Evolutionary conservation across 2,888 invertebrate species (phyloP).

Genomic region (Acanthosepion pharaonis): DNA sequence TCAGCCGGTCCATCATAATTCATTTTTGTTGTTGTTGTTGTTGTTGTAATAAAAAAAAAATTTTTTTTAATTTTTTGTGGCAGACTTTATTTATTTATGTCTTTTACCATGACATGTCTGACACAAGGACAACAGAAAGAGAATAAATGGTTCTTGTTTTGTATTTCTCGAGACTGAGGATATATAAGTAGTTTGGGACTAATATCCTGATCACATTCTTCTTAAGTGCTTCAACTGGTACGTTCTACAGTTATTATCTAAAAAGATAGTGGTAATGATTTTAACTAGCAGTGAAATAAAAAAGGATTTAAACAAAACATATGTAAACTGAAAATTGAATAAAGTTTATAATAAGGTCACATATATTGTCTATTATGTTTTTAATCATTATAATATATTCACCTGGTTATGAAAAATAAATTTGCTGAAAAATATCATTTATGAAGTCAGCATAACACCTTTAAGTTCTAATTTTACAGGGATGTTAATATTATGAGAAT

Average conservation of each 20-base stretch:
- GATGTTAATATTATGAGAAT: no score
- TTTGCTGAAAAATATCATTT: no score
- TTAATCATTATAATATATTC: no score
- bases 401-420: no score
- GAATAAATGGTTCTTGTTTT: neutral
- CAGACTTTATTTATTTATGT: conserved; percentile 14
- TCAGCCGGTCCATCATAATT: conserved; percentile 33
- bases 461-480: no score
- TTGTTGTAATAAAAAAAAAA: neutral
- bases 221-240: neutral
- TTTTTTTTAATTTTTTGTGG: neutral
- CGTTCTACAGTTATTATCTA: neutral
- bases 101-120: neutral
- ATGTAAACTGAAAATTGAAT: conserved; percentile 15
- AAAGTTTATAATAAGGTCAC: neutral
- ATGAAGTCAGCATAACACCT: no score
- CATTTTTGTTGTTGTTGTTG: neutral
- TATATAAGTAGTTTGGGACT: neutral
- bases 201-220: neutral
- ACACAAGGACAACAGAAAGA: neutral
- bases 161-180: neutral
- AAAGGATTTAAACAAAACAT: neutral
- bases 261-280: neutral
- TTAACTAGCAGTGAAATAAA: neutral
- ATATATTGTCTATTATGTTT: no score